Conservation (phyloP, 35 echinoderm and acorn worm genomes). For the Diadema setosum region DNA sequence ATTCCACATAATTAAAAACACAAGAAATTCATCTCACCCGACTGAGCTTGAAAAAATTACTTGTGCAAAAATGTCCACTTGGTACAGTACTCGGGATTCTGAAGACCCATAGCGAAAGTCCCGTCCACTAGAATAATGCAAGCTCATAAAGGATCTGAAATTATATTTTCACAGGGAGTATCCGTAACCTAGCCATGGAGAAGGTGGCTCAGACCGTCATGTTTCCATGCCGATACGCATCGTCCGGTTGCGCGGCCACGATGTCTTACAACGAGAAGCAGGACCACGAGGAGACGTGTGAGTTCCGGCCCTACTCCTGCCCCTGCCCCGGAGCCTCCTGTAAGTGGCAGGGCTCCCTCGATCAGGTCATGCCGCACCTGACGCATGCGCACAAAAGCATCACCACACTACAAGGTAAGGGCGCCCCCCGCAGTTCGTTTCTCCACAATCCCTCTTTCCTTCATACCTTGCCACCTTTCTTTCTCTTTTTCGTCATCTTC, state of each 20-base stretch:
- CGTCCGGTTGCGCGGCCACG: conserved; percentile 75
- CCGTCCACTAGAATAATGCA: too few relatives aligned
- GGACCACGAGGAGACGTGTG: conserved; percentile 88
- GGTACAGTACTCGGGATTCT: too few relatives aligned
- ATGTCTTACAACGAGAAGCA: conserved; percentile 97
- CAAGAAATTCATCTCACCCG: too few relatives aligned
- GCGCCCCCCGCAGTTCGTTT: too few relatives aligned
- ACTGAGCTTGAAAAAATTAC: too few relatives aligned
- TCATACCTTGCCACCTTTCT: too few relatives aligned
- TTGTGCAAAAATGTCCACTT: too few relatives aligned
- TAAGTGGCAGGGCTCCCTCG: conserved; percentile 97
- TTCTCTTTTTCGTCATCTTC: too few relatives aligned
- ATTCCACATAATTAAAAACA: too few relatives aligned
- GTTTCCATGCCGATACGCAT: conserved; percentile 97
- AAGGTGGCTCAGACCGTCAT: conserved; percentile 99
- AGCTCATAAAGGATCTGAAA: too few relatives aligned
- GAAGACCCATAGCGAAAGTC: too few relatives aligned
- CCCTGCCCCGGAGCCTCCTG: conserved; percentile 88
- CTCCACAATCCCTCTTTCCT: too few relatives aligned
- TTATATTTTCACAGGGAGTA: conserved; percentile 73
- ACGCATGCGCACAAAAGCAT: conserved; percentile 98
- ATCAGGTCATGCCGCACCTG: conserved; percentile 94
- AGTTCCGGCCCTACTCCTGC: conserved; percentile 96
- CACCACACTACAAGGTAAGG: conserved; percentile 94
- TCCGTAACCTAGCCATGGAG: conserved; percentile 97